Percentiles rank a stretch among this genome's conserved stretches.
phyloP scores from a whole-genome alignment of 2,888 invertebrate genomes.

The Euclidia mi region DNA sequence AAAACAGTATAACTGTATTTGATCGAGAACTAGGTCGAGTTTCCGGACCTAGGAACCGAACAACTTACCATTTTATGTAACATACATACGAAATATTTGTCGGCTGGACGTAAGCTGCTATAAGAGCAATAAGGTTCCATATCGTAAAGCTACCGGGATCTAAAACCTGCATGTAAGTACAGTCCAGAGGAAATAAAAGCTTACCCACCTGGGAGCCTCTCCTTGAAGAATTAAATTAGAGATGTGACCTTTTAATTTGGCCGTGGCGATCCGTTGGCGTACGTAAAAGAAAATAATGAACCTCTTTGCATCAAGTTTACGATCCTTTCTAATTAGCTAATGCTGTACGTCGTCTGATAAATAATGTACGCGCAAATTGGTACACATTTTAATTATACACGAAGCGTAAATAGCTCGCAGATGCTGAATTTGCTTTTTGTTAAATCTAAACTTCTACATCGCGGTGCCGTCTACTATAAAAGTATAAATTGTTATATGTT shows the following conservation, averaged over 20 bases:
- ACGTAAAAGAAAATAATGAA: constrained; percentile 64
- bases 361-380: constrained; percentile 51
- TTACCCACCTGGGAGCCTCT: constrained; percentile 36
- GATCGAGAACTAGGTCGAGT: constrained; percentile 39
- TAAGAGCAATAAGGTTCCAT: constrained; percentile 27
- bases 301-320: constrained; percentile 57
- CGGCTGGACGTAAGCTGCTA: constrained; percentile 17
- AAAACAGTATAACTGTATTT: constrained; percentile 30
- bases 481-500: constrained; percentile 2
- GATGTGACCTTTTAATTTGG: constrained; percentile 59
- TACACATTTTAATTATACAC: constrained; percentile 45
- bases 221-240: constrained; percentile 59
- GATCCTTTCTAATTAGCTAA: constrained; percentile 61
- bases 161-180: constrained; percentile 21
- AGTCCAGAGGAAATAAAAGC: constrained; percentile 32
- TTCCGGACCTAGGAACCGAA: constrained; percentile 19
- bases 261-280: constrained; percentile 41
- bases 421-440: constrained; percentile 14
- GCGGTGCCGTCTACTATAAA: neutral
- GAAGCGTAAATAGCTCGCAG: constrained; percentile 31
- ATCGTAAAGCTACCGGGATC: constrained; percentile 34
- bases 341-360: constrained; percentile 52
- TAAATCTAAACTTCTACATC: constrained; percentile 13
- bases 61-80: constrained; percentile 29
- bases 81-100: constrained; percentile 41